Base-by-base conservation (phyloP, 2,797 vertebrate species). In the Tachyglossus aculeatus region DNA sequence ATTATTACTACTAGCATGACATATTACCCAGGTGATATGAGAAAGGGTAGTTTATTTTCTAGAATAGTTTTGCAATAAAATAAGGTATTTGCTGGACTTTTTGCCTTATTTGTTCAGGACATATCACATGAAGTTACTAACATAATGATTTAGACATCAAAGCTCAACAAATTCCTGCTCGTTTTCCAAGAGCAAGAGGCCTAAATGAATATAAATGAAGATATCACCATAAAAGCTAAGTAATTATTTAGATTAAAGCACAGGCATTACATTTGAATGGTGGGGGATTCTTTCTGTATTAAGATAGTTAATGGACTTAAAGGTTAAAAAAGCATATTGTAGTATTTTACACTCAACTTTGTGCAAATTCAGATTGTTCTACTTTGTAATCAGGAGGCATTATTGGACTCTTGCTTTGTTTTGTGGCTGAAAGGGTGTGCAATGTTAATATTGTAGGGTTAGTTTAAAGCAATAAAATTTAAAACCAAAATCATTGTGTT, bases 201-300 rank as follows among this genome's bases (percentile, higher is more conserved):
- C 27, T 75, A 29, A 54, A 52, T 33, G 71, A 53, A 69, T 57
- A 33, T 4, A 76, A 63, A 68, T 27, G 52, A 43, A 47, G 3
- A 11, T 54, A 48, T 62, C 19, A 71, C 14, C 12, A 32, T 53
- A 77, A 65, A 48, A 58, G 2, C 56, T 31, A 66, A 55, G 16
- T 54, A 48, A 52, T 40, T 68, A 56, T 43, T 69, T 41, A 39
- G 7, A 40, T 60, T 63, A 71, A 50, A 33, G 51, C 6, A 33
- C n/a, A 22, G 4, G 36, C 38, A 59, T 51, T 71, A 31, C 58
- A 37, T 13, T 39, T 63, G 32, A 1, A 48, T 65, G 2, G 10
- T 15, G 67, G 29, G 21, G 22, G 57, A 5, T 19, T 29, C 10
- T 50, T 52, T 67, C 24, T 36, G 5, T 43, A 55, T n/a, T n/a